These are phyloP conservation scores for Lasioglossum malachurum DNA, from an alignment of 2,888 invertebrate genomes.

Conservation along the genomic window DNA sequence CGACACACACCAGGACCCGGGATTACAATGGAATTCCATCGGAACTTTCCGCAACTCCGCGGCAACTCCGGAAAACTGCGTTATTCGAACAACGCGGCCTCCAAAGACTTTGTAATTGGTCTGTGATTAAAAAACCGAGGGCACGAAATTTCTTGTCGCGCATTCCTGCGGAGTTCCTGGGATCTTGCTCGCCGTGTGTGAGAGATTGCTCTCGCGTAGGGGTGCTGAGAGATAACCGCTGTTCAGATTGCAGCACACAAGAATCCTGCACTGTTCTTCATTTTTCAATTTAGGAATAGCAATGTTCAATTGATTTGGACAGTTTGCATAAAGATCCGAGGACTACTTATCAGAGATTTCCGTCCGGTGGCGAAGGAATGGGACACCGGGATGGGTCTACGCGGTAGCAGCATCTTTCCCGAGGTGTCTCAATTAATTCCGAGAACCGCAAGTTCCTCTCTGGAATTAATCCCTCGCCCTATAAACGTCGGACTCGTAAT, in stretches of 20 bases:
- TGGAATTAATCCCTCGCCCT: neutral
- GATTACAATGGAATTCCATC: slow-evolving; percentile 34
- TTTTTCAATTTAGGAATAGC: neutral
- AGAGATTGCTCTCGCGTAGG: neutral
- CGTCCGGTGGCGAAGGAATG: neutral
- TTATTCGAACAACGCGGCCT: neutral
- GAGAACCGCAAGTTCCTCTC: neutral
- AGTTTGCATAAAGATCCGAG: neutral
- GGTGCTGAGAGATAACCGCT: neutral
- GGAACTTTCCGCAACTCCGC: slow-evolving; percentile 27
- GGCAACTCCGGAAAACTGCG: slow-evolving; percentile 18
- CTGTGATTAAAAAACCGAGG: neutral
- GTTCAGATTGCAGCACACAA: neutral
- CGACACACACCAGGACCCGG: slow-evolving; percentile 16
- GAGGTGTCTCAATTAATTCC: neutral
- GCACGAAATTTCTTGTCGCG: neutral
- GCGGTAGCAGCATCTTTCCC: neutral
- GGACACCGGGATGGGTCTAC: neutral
- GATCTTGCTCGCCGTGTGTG: neutral
- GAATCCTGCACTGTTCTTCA: neutral
- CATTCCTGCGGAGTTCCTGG: neutral
- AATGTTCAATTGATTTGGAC: neutral
- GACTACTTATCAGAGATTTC: neutral
- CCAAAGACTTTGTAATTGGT: neutral
- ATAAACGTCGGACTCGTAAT: neutral